phyloP scores from a whole-genome alignment of 2,888 invertebrate species.

The Buathra laborator region DNA sequence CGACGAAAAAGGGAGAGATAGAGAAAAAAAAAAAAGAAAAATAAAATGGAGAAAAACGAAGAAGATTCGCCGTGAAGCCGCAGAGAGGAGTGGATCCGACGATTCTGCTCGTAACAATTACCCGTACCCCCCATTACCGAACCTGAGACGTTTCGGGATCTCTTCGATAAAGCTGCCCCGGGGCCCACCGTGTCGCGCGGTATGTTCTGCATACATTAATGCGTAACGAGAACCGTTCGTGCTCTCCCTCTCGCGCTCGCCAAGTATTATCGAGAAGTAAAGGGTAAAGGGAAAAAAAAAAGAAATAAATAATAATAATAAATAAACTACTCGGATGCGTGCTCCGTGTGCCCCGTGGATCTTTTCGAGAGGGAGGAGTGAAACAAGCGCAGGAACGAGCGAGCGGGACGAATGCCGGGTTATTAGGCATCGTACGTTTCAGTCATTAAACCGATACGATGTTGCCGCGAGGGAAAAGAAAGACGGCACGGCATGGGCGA shows the following conservation, averaged over 20 bases:
- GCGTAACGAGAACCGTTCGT: slow-evolving; percentile 69
- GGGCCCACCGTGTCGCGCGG: slow-evolving; percentile 66
- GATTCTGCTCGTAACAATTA: slow-evolving; percentile 70
- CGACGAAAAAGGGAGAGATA: slow-evolving; percentile 42
- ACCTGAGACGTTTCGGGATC: slow-evolving; percentile 67
- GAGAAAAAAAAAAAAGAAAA: slow-evolving; percentile 24
- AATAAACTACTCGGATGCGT: slow-evolving; percentile 16
- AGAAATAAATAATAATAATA: slow-evolving; percentile 31
- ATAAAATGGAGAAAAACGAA: slow-evolving; percentile 14
- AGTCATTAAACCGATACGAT: slow-evolving; percentile 68
- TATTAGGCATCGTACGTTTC: slow-evolving; percentile 70
- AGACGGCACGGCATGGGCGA: slow-evolving; percentile 50
- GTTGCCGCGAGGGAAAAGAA: slow-evolving; percentile 55
- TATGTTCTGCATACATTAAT: slow-evolving; percentile 71
- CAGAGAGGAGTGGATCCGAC: slow-evolving; percentile 56
- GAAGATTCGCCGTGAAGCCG: slow-evolving; percentile 21
- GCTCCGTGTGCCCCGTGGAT: slow-evolving; percentile 21
- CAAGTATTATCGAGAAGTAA: slow-evolving; percentile 52
- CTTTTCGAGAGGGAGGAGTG: slow-evolving; percentile 39
- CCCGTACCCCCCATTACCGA: slow-evolving; percentile 63
- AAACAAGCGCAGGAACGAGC: slow-evolving; percentile 52
- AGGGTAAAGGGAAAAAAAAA: slow-evolving; percentile 3
- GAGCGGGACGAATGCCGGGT: slow-evolving; percentile 65
- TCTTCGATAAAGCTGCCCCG: slow-evolving; percentile 70
- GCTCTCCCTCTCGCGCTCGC: slow-evolving; percentile 31